These are phyloP conservation scores for Acanthoscelides obtectus DNA, from an alignment of 2,888 invertebrate species.

Conservation along the genomic window DNA sequence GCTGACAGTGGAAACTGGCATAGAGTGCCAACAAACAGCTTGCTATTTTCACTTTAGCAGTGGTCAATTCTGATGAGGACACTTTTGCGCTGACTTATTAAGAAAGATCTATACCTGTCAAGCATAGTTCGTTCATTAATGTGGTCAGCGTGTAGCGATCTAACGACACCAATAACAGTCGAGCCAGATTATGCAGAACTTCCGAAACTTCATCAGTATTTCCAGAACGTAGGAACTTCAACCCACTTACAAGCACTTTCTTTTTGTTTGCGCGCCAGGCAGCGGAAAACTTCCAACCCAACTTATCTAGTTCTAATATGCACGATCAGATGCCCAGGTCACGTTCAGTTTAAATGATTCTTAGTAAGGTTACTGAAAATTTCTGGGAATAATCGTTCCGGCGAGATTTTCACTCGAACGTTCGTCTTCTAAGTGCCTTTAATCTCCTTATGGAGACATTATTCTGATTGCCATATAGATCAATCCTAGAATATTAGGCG, in stretches of 20 bases:
- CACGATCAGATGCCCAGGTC: neutral
- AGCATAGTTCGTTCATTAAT: too few species aligned
- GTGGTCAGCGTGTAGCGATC: too few species aligned
- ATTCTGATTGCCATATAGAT: neutral
- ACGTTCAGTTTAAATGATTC: neutral
- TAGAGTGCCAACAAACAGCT: too few species aligned
- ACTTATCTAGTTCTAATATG: neutral
- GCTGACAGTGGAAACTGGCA: too few species aligned
- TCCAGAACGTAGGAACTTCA: neutral
- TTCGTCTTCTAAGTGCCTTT: neutral
- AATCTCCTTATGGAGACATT: neutral
- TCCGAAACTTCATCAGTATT: neutral
- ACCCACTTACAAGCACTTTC: neutral
- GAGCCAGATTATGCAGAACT: neutral
- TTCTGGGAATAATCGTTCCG: neutral
- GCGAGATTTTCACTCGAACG: neutral
- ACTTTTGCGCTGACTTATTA: too few species aligned
- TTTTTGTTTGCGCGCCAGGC: neutral
- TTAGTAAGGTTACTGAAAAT: neutral
- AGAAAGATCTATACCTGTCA: too few species aligned
- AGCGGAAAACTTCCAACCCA: neutral
- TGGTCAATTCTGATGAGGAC: too few species aligned
- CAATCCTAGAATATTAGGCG: too few species aligned
- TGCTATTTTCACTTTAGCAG: too few species aligned
- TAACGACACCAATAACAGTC: neutral